phyloP scores from a whole-genome alignment of 2,797 vertebrate genomes.

The Tympanoctomys barrerae region DNA sequence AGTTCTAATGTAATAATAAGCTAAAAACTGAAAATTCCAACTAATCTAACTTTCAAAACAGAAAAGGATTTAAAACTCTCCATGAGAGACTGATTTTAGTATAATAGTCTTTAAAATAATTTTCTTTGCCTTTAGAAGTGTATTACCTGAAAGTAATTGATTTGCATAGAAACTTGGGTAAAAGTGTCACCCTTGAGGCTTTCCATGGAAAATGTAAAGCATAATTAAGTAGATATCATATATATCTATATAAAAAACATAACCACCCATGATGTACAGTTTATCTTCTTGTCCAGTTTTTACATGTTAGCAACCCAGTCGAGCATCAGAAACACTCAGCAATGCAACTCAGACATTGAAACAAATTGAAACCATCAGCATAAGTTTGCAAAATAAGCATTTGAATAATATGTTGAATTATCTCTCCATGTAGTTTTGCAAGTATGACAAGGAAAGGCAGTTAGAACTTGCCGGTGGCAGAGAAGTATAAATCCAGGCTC shows the following conservation, averaged over 20 bases:
- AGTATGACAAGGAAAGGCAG: background rate
- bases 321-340: constrained; percentile 8
- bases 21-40: background rate
- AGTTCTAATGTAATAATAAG: background rate
- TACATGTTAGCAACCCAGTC: background rate
- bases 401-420: background rate
- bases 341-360: background rate
- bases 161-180: constrained; percentile 5
- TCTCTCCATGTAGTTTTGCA: background rate
- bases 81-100: background rate
- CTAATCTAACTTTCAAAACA: background rate
- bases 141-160: background rate
- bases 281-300: constrained; percentile 13
- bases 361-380: constrained; percentile 40
- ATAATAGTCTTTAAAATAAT: constrained; percentile 17
- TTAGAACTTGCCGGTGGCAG: background rate
- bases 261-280: background rate
- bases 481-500: background rate
- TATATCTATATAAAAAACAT: background rate
- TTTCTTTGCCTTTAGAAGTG: background rate
- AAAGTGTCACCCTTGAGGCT: background rate
- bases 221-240: background rate
- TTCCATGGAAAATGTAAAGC: background rate
- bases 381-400: background rate
- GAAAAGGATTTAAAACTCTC: background rate